Conservation (phyloP, 2,888 invertebrate species). For the Cloeon dipterum region DNA sequence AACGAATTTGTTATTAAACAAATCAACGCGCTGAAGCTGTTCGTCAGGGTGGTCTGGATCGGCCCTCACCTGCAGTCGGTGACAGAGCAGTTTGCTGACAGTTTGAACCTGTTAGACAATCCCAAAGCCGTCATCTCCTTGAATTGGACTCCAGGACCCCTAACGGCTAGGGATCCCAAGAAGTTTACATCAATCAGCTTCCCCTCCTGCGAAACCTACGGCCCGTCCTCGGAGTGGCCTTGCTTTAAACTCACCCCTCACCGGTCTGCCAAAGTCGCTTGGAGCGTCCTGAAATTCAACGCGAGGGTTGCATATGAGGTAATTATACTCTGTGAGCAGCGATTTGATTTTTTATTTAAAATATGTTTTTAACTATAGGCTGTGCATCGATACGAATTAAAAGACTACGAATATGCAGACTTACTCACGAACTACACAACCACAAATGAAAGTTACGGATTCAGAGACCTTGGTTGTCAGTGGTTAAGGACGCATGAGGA, state of each 20-base stretch:
- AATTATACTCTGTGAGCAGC: conserved; percentile 2
- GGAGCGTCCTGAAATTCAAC: conserved; percentile 27
- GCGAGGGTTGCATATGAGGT: conserved; percentile 26
- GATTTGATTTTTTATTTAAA: background rate
- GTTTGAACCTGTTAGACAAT: conserved; percentile 5
- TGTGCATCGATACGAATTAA: conserved; percentile 25
- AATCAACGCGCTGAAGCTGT: conserved; percentile 30
- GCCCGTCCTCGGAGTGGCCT: conserved; percentile 6
- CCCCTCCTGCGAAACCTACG: conserved; percentile 29
- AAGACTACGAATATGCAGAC: conserved; percentile 24
- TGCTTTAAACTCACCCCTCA: conserved; percentile 45
- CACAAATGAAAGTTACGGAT: conserved; percentile 7
- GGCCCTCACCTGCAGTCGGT: conserved; percentile 28
- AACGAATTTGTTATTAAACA: conserved; percentile 32
- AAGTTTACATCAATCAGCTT: conserved; percentile 30
- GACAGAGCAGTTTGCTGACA: conserved; percentile 15
- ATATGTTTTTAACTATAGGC: no score
- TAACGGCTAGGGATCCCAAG: conserved; percentile 6
- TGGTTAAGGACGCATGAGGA: conserved; percentile 31
- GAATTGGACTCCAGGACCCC: conserved; percentile 19
- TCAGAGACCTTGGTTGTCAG: conserved; percentile 35
- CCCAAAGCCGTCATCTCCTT: background rate
- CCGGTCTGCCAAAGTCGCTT: conserved; percentile 40
- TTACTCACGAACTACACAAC: conserved; percentile 23
- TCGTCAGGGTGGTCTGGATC: conserved; percentile 44